Conservation (phyloP, 2,888 invertebrate species). For the Tipula lateralis region DNA sequence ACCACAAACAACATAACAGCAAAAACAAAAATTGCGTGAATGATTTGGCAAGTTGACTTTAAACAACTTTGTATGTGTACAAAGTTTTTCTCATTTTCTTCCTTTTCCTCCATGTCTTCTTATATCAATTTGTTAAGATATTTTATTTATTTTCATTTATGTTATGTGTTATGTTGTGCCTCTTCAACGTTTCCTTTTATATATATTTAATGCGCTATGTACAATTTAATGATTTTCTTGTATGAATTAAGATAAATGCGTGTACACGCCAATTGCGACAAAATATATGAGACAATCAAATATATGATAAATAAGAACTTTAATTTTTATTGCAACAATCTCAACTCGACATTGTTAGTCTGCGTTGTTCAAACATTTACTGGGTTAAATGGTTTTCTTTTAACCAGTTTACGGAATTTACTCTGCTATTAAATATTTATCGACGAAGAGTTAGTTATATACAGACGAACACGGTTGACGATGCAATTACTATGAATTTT, state of each 20-base stretch:
- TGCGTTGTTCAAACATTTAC: background rate
- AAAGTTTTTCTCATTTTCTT: conserved; percentile 6
- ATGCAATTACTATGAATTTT: conserved; percentile 1
- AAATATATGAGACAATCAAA: background rate
- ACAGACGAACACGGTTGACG: background rate
- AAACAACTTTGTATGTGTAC: background rate
- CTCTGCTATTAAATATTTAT: background rate
- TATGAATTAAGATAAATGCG: background rate
- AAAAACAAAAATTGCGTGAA: background rate
- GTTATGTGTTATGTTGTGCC: background rate
- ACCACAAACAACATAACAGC: background rate
- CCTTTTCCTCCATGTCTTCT: background rate
- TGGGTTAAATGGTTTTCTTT: conserved; percentile 11
- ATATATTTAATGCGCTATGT: background rate
- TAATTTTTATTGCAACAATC: conserved; percentile 13
- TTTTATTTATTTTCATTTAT: background rate
- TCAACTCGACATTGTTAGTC: background rate
- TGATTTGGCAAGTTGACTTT: conserved; percentile 25
- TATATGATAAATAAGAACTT: background rate
- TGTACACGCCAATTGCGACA: background rate
- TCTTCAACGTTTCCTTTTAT: background rate
- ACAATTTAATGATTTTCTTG: background rate
- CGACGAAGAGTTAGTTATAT: background rate
- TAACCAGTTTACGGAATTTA: background rate
- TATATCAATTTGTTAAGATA: background rate